Evolutionary conservation across 2,888 invertebrate species (phyloP).

Genomic region (Trachelus troglodyta): DNA sequence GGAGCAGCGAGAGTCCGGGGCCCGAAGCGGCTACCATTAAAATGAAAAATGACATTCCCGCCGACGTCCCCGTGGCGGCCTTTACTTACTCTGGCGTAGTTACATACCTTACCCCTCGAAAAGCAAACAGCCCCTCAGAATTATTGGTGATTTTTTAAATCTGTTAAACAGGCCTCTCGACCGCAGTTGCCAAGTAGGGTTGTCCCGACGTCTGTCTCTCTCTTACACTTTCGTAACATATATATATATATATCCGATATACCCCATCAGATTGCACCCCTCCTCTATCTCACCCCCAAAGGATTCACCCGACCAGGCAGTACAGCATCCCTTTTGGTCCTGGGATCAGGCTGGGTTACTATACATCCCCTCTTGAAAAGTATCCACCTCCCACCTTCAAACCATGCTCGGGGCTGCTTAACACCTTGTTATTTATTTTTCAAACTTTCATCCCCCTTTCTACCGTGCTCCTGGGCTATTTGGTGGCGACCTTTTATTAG

Average conservation of each 20-base stretch:
- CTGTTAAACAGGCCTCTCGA: conserved; percentile 46
- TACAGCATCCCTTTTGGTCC: not conserved
- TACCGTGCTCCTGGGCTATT: not conserved
- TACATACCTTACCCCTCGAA: conserved; percentile 44
- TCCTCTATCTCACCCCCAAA: conserved; percentile 15
- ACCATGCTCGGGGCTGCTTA: conserved; percentile 42
- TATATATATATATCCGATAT: conserved; percentile 1
- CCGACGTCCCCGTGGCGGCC: conserved; percentile 21
- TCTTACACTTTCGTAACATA: not conserved
- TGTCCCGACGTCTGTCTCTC: conserved; percentile 11
- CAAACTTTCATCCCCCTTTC: conserved; percentile 2
- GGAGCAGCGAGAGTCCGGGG: conserved; percentile 32
- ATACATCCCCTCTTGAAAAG: not conserved
- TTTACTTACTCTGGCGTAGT: conserved; percentile 41
- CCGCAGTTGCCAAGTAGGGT: conserved; percentile 31
- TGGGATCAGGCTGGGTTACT: not conserved
- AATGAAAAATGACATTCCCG: conserved; percentile 65
- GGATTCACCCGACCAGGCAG: conserved; percentile 19
- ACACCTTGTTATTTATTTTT: conserved; percentile 60
- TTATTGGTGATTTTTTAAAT: conserved; percentile 35
- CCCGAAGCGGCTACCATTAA: conserved; percentile 61
- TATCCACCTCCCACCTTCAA: not conserved
- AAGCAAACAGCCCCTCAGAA: conserved; percentile 18
- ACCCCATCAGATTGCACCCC: conserved; percentile 16
- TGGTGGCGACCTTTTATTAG: not conserved